phyloP scores from a whole-genome alignment of 2,113 vertebrate species.

The Cynoglossus semilaevis region DNA sequence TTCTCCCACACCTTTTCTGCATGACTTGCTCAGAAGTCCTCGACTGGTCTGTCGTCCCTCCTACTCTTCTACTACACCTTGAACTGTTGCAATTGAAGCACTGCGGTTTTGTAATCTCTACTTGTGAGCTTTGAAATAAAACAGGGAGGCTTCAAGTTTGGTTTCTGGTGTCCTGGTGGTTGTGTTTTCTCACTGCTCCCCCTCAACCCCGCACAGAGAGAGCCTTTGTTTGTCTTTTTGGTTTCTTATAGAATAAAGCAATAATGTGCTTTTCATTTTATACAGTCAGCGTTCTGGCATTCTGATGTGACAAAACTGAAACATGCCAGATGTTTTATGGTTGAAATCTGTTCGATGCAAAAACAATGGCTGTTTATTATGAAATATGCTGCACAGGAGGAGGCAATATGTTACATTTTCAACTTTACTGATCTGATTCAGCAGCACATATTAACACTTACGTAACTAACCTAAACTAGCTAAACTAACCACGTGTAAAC shows the following conservation, averaged over 20 bases:
- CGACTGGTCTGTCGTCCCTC: constrained; percentile 68
- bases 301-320: not conserved
- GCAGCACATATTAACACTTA: no score
- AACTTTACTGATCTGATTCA: no score
- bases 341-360: constrained; percentile 2
- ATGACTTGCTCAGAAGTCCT: constrained; percentile 81
- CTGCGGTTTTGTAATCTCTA: constrained; percentile 79
- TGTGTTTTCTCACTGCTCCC: constrained; percentile 19
- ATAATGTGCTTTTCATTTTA: not conserved
- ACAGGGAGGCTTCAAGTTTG: constrained; percentile 63
- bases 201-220: not conserved
- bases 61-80: constrained; percentile 62
- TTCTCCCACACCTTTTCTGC: constrained; percentile 83
- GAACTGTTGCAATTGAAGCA: constrained; percentile 71
- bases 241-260: not conserved
- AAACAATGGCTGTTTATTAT: not conserved
- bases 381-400: no score
- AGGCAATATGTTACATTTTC: no score
- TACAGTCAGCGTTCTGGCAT: not conserved
- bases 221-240: not conserved
- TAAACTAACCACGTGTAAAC: no score
- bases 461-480: no score
- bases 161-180: constrained; percentile 33
- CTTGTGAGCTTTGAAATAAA: constrained; percentile 81
- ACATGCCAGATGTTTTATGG: constrained; percentile 7